Evolutionary conservation across 2,888 invertebrate genomes (phyloP), one percentile per base, ranked within the genome.

Genomic region (Hartigia nigra): DNA sequence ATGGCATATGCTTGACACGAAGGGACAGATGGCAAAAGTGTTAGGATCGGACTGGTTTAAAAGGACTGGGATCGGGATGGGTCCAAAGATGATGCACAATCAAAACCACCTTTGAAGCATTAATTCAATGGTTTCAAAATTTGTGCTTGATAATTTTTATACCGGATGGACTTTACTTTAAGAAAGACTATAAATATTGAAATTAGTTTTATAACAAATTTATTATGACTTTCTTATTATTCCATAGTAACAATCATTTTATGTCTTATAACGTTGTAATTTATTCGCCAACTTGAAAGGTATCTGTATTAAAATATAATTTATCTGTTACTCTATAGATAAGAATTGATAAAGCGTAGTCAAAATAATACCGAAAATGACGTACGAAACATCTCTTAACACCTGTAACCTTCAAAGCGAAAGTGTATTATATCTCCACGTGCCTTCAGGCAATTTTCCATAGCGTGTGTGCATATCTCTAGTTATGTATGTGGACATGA

Each of bases 1-100:
- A 37, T 80, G 84, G 86, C 90, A 90, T 90, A 88, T 90, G 90
- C 89, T 85, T 85, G 84, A 86, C 85, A 85, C 84, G 78, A 80
- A 55, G 81, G 80, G 85, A 85, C 88, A 88, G 88, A 88, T 88
- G 88, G 88, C 81, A 82, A 84, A 87, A 86, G 85, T 84, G 83
- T 84, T 81, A 80, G 80, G 76, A 31, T 31, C 55, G 55, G 55
- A 55, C 55, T 55, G 34, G 70, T 76, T 76, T 76, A 76, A 76
- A 72, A 31, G 31, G 72, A 72, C 12, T 12, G 14, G 72, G 74
- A 77, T 74, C 69, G n/a, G 37, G 80, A 80, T 76, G 76, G 74
- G 80, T 77, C 77, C 78, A 70, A 11, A 72, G 78, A 76, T 74
- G 75, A 69, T 69, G 72, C 69, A 74, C 31, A 35, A 55, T 23